Evolutionary conservation across 1,140 invertebrate genomes (phyloP), one percentile per base, ranked within the genome.

Genomic region (Theocolax elegans): DNA sequence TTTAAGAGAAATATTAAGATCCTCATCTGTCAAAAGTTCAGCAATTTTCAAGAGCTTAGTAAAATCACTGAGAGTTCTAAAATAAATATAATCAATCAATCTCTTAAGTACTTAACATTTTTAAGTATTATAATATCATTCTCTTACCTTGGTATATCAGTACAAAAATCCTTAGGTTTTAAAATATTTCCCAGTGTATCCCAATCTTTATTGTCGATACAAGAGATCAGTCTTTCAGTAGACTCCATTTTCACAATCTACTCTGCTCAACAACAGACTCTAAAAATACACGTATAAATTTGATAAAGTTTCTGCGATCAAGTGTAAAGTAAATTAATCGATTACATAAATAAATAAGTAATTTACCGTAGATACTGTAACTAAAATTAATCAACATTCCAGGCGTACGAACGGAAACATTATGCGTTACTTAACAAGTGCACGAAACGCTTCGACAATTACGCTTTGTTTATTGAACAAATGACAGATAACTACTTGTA

Each of bases 1-100:
- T 51, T 67, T 71, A 7, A 59, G 51, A 7, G 79, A 76, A 38
- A 77, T 15, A 31, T 67, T 17, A 1, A 35, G 0, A 48, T 60
- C n/a, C 25, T 72, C 54, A 6, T 66, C 72, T 23, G 67, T 65
- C 21, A 82, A 71, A 7, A 78, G 56, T 21, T 77, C 74, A 19
- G 80, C 78, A n/a, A 81, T 53, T 68, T 79, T 82, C n/a, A 74
- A 72, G 25, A 80, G 29, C 1, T 76, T 58, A 35, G 27, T 66
- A 31, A 71, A 70, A 38, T 77, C 69, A 31, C 66, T 48, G 13
- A 76, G 48, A 3, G 63, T 65, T 46, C 79, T 83, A 60, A 48
- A 78, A 29, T 53, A 46, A 63, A 25, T 19, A 17, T n/a, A 17
- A 40, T 49, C 40, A 4, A 46, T 46, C 3, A 35, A 35, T 35